Evolutionary conservation across 1,140 invertebrate species (phyloP).

Genomic region (Polypedilum pembai): DNA sequence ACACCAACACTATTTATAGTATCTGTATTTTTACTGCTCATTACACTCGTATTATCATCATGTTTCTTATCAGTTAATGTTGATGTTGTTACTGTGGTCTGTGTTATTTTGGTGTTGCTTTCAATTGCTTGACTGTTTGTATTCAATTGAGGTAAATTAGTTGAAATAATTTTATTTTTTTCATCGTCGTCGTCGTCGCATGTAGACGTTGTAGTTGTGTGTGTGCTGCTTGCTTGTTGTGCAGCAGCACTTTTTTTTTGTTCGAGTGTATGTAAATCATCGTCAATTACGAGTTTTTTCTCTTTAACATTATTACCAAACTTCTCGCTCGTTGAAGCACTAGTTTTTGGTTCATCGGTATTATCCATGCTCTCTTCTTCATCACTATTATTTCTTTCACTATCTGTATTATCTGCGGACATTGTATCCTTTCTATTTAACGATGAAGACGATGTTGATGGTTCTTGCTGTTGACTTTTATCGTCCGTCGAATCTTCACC

Average conservation of each 20-base stretch:
- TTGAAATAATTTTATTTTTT: slow-evolving; percentile 23
- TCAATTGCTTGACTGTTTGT: slow-evolving; percentile 28
- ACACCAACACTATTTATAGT: slow-evolving; percentile 20
- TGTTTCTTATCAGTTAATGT: slow-evolving; percentile 14
- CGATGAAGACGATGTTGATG: background rate
- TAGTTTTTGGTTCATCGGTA: background rate
- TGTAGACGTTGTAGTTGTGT: background rate
- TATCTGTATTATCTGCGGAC: background rate
- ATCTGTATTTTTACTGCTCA: slow-evolving; percentile 18
- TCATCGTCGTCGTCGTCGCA: background rate
- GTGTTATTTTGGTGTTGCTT: slow-evolving; percentile 24
- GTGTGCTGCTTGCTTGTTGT: slow-evolving; percentile 24
- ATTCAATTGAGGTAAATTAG: slow-evolving; percentile 28
- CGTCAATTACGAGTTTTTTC: slow-evolving; percentile 28
- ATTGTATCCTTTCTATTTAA: background rate
- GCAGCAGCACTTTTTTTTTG: slow-evolving; percentile 27
- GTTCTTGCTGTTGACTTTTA: slow-evolving; percentile 23
- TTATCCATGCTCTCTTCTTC: background rate
- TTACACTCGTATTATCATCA: slow-evolving; percentile 23
- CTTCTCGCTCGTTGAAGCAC: background rate
- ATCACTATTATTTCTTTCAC: background rate
- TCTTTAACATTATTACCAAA: slow-evolving; percentile 28
- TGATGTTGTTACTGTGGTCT: slow-evolving; percentile 23
- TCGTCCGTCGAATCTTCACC: slow-evolving; percentile 25
- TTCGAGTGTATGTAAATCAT: slow-evolving; percentile 28